Conservation (phyloP, 2,888 invertebrate species). For the Rhingia rostrata region DNA sequence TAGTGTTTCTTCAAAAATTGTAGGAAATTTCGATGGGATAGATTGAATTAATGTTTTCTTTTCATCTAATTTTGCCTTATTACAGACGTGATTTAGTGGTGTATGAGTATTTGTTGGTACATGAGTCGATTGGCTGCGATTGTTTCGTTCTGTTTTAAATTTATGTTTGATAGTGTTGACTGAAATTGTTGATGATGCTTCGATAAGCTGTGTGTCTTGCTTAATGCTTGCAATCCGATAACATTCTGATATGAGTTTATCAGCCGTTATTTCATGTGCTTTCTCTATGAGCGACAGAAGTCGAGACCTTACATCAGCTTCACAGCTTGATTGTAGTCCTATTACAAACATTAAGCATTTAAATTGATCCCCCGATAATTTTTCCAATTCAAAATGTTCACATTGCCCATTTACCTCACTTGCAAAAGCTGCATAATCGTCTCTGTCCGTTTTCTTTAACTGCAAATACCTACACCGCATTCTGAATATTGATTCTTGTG, state of each 20-base stretch:
- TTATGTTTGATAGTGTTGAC: slow-evolving; percentile 1
- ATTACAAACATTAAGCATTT: no score
- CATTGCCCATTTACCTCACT: slow-evolving; percentile 17
- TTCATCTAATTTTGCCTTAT: slow-evolving; percentile 8
- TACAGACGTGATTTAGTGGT: slow-evolving; percentile 15
- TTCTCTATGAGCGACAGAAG: slow-evolving; percentile 52
- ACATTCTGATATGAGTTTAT: slow-evolving; percentile 45
- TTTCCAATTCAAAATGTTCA: slow-evolving; percentile 22
- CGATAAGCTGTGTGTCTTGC: slow-evolving; percentile 37
- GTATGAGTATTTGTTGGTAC: slow-evolving; percentile 10
- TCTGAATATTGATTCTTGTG: slow-evolving; percentile 61
- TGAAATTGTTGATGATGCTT: slow-evolving; percentile 4
- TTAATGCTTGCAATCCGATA: slow-evolving; percentile 32
- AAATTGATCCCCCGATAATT: slow-evolving; percentile 52
- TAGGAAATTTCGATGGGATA: no score
- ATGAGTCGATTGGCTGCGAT: slow-evolving; percentile 5
- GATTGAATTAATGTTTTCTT: no score
- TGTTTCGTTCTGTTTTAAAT: neutral
- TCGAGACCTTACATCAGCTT: no score
- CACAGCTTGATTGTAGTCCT: no score
- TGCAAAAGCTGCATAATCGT: slow-evolving; percentile 53
- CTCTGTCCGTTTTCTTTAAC: slow-evolving; percentile 41
- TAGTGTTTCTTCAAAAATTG: no score
- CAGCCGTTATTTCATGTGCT: slow-evolving; percentile 11
- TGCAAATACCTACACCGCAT: slow-evolving; percentile 65